Evolutionary conservation across 2,888 invertebrate species (phyloP).

Genomic region (Dryobotodes eremita): DNA sequence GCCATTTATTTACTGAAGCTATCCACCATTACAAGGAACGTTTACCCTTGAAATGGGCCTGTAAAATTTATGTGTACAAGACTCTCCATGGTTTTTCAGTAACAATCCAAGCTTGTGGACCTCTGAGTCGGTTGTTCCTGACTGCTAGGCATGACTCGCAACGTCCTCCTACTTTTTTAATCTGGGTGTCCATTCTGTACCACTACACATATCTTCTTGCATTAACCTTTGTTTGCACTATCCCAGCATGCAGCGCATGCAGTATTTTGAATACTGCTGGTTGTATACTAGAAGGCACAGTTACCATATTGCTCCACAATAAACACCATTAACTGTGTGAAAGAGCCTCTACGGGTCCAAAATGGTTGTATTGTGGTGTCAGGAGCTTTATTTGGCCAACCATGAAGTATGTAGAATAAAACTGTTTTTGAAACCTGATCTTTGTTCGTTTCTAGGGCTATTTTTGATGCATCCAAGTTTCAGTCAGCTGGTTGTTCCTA

Average conservation of each 20-base stretch:
- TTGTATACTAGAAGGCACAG: not conserved
- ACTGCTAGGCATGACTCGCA: not conserved
- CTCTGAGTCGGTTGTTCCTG: not conserved
- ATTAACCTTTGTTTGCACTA: not conserved
- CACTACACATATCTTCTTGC: not conserved
- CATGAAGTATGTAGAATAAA: not conserved
- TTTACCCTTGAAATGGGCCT: not conserved
- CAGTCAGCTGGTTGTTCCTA: not conserved
- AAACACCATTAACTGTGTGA: not conserved
- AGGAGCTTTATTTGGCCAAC: not conserved
- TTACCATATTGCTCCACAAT: not conserved
- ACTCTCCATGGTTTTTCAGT: not conserved
- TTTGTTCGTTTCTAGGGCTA: not conserved
- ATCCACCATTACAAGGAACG: not conserved
- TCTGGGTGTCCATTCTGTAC: not conserved
- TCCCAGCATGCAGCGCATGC: not conserved
- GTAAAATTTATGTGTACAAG: not conserved
- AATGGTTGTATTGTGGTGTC: not conserved
- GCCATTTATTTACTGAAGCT: not conserved
- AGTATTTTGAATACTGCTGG: not conserved
- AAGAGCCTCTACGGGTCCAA: not conserved
- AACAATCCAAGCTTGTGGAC: not conserved
- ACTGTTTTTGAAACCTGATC: not conserved
- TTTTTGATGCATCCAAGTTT: not conserved
- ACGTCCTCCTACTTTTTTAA: not conserved